Conservation (phyloP, 2,113 vertebrate genomes). For the Panthera leo region DNA sequence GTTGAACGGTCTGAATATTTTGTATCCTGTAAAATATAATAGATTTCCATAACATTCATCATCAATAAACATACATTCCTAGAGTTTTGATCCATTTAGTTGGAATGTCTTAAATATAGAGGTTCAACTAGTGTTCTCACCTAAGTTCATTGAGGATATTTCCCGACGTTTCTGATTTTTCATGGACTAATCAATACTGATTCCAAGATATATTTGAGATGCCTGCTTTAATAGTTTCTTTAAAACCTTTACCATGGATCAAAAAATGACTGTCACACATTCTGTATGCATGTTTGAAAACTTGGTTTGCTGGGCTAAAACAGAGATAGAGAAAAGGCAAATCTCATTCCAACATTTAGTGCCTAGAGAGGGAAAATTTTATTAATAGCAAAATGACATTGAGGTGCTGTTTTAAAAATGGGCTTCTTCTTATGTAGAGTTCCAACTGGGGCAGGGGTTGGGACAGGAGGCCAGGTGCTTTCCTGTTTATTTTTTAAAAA, state of each 20-base stretch:
- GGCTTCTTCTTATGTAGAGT: neutral
- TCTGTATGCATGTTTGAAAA: neutral
- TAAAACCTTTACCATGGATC: neutral
- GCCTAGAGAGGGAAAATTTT: neutral
- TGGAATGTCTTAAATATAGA: neutral
- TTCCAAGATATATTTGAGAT: neutral
- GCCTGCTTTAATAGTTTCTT: neutral
- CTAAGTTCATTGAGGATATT: neutral
- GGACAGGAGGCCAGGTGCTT: neutral
- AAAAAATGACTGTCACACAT: neutral
- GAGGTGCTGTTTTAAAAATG: neutral
- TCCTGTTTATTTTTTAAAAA: neutral
- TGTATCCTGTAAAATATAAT: neutral
- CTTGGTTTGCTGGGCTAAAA: neutral
- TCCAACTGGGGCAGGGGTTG: neutral
- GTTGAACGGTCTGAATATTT: neutral
- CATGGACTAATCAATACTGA: neutral
- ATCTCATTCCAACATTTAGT: neutral
- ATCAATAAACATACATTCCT: neutral
- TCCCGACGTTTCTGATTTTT: slow-evolving; percentile 6
- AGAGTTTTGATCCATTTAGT: neutral
- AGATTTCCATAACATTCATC: neutral
- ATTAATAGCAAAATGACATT: neutral
- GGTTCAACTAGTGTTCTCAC: neutral
- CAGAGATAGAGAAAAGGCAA: neutral